phyloP scores from a whole-genome alignment of 2,113 vertebrate genomes.

The Paramisgurnus dabryanus region DNA sequence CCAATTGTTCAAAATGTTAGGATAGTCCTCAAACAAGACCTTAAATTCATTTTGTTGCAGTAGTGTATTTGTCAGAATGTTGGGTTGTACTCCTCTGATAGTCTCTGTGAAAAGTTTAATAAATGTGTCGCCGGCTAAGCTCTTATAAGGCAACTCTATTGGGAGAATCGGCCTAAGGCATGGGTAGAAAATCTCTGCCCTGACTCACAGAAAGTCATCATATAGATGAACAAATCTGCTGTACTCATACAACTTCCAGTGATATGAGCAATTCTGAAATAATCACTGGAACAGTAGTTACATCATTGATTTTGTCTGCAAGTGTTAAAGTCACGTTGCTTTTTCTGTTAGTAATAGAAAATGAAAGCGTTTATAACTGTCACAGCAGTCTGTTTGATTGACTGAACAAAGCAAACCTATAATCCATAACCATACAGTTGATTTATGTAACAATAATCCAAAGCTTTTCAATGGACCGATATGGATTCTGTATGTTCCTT shows the following conservation, averaged over 20 bases:
- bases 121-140: slow-evolving; percentile 42
- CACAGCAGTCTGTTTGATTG: not conserved
- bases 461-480: not conserved
- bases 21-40: slow-evolving; percentile 19
- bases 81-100: slow-evolving; percentile 30
- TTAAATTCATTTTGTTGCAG: slow-evolving; percentile 25
- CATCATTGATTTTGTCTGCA: slow-evolving; percentile 7
- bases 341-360: slow-evolving; percentile 2
- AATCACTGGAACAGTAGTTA: slow-evolving; percentile 3
- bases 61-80: slow-evolving; percentile 30
- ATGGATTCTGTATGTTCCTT: not conserved
- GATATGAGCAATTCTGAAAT: not conserved
- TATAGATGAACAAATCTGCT: not conserved
- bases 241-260: not conserved
- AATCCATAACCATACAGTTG: not conserved
- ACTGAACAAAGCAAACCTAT: not conserved
- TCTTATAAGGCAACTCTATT: slow-evolving; percentile 23
- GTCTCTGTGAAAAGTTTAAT: slow-evolving; percentile 49
- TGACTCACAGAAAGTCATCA: not conserved
- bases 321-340: not conserved
- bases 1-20: slow-evolving; percentile 23
- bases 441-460: not conserved
- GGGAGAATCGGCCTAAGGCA: not conserved
- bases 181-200: slow-evolving; percentile 17
- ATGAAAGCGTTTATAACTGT: not conserved